Percentiles rank a stretch among this genome's conserved stretches.
phyloP scores from a whole-genome alignment of 2,888 invertebrate species.

The Brachyptera putata region DNA sequence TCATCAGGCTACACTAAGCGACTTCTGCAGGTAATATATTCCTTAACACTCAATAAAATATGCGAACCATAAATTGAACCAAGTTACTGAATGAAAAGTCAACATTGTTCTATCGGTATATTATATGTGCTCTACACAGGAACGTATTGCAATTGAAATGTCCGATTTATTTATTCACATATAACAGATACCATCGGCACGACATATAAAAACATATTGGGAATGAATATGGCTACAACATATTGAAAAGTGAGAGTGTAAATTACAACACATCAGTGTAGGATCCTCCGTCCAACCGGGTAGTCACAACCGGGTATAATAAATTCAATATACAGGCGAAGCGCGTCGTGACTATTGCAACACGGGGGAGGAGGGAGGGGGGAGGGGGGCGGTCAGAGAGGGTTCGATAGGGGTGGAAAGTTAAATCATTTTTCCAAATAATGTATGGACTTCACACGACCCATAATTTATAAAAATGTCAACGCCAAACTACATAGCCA shows the following conservation, averaged over 20 bases:
- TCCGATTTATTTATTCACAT: no score
- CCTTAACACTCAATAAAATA: no score
- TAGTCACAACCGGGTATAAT: background rate
- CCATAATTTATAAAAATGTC: slow-evolving; percentile 4
- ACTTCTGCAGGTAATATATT: no score
- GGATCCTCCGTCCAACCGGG: background rate
- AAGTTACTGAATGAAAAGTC: no score
- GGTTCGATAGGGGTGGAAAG: background rate
- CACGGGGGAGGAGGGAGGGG: background rate
- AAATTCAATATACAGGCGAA: slow-evolving; percentile 2
- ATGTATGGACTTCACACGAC: slow-evolving; percentile 4
- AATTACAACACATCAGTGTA: background rate
- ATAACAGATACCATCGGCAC: no score
- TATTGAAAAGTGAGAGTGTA: slow-evolving; percentile 12
- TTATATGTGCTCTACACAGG: no score
- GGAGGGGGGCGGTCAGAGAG: background rate
- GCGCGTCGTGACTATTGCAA: background rate
- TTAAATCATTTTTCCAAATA: slow-evolving; percentile 5
- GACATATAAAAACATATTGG: no score
- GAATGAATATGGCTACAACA: no score
- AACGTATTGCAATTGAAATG: no score
- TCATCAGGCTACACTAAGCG: no score
- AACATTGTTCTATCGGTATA: no score
- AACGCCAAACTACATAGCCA: slow-evolving; percentile 1
- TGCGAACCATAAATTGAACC: no score